Conservation (phyloP, 2,888 invertebrate species). For the Drosophila nr. medialis region DNA sequence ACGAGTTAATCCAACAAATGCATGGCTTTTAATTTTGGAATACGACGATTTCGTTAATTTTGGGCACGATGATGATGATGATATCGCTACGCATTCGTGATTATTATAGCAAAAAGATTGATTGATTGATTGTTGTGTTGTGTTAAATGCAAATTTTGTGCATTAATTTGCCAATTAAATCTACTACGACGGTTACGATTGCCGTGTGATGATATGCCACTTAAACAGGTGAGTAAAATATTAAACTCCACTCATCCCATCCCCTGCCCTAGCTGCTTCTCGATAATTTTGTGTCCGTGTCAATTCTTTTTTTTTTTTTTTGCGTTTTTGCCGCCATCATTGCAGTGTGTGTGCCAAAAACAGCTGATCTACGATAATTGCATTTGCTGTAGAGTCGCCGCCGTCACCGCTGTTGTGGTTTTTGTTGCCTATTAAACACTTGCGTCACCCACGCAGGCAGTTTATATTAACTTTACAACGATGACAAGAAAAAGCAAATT, state of each 20-base stretch:
- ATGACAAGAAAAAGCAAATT: constrained; percentile 13
- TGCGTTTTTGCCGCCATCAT: constrained; percentile 38
- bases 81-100: constrained; percentile 42
- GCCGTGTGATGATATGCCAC: constrained; percentile 84
- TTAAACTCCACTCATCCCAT: background rate
- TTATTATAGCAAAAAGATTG: constrained; percentile 41
- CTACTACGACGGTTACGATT: constrained; percentile 82
- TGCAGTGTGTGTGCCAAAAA: constrained; percentile 39
- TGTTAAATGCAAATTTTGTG: constrained; percentile 73
- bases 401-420: background rate
- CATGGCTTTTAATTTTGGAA: constrained; percentile 41
- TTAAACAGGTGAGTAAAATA: constrained; percentile 82
- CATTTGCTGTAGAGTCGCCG: constrained; percentile 37
- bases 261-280: constrained; percentile 1
- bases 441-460: constrained; percentile 68
- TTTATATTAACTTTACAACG: constrained; percentile 35
- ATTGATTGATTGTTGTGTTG: constrained; percentile 41
- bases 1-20: constrained; percentile 45
- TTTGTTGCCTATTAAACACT: constrained; percentile 54
- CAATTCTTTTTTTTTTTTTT: constrained; percentile 15
- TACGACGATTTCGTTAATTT: constrained; percentile 30
- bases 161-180: constrained; percentile 76
- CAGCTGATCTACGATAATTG: constrained; percentile 72
- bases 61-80: constrained; percentile 47
- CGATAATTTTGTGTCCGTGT: constrained; percentile 9